These are phyloP conservation scores for Neoitamus cyanurus DNA, from an alignment of 2,888 invertebrate species.

Conservation along the genomic window DNA sequence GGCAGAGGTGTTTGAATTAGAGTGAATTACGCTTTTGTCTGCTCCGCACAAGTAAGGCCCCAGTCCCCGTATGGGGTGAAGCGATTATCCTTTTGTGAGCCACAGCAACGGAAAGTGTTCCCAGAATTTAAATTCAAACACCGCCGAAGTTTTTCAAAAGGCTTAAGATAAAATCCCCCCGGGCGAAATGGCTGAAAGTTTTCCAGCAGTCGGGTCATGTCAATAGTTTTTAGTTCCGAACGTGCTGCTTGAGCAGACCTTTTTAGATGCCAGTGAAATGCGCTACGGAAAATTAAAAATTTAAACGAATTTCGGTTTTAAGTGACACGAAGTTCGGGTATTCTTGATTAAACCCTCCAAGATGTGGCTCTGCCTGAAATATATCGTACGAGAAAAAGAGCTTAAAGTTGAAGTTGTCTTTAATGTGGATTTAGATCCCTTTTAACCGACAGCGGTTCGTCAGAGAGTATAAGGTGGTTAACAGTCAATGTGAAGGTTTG, in stretches of 20 bases:
- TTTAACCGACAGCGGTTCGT: background rate
- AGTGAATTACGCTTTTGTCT: conserved; percentile 14
- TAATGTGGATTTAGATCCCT: background rate
- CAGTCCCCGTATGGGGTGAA: background rate
- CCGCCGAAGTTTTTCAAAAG: background rate
- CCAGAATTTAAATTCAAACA: conserved; percentile 24
- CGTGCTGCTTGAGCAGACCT: background rate
- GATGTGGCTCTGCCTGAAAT: background rate
- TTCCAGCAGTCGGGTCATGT: background rate
- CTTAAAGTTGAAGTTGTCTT: background rate
- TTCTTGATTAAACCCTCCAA: background rate
- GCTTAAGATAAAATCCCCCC: background rate
- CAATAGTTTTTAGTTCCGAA: background rate
- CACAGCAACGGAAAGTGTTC: background rate
- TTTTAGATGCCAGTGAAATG: background rate
- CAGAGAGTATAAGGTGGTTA: background rate
- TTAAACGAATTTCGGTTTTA: background rate
- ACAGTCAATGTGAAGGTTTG: too few species aligned
- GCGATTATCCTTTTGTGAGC: background rate
- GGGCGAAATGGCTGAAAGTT: background rate
- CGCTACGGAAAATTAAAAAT: background rate
- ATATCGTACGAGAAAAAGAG: background rate
- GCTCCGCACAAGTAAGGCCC: background rate
- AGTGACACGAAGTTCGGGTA: background rate
- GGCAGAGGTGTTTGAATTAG: conserved; percentile 15